Base-by-base conservation (phyloP, 2,113 vertebrate genomes). In the Pelodiscus sinensis region DNA sequence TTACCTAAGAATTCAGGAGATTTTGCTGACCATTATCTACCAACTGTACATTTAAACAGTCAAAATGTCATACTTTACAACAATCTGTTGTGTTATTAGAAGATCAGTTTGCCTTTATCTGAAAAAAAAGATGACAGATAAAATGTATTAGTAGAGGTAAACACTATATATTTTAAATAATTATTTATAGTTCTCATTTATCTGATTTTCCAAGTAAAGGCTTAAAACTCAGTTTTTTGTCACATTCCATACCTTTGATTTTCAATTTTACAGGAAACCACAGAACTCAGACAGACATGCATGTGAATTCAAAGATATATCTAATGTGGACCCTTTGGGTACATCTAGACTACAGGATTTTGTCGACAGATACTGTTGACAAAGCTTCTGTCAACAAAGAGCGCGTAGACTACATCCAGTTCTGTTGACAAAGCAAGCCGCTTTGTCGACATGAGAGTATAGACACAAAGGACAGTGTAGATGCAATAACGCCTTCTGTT, bases 1-100 rank as follows among this genome's bases (percentile, higher is more conserved):
- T 95, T 96, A 94, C 92, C 77, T 89, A 92, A 81, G 85, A 95
- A 85, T 95, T 97, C 91, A 94, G 95, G 94, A 94, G 89, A 84
- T 88, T 96, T 77, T 88, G 86, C 57, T 79, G 81, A 81, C 83
- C 44, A 97, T 97, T 90, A 8, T 80, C 95, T 88, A 83, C 44
- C 51, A 93, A 78, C 9, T 79, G 55, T 55, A 83, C 71, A 35
- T 81, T 91, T 88, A 87, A 25, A 54, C 19, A 21, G 3, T 87
- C 80, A 85, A 87, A 92, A 29, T 94, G 94, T 92, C 90, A 90
- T 62, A 88, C 58, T 83, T 81, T 90, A 73, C 25, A 38, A 88
- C 9, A 4, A 3, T 54, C 25, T 92, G 38, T 87, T 89, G 71
- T 79, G 8, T 57, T 88, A 73, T 79, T 60, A 89, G 90, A 94